Base-by-base conservation (phyloP, 1,140 invertebrate species). In the Gryon sp. region DNA sequence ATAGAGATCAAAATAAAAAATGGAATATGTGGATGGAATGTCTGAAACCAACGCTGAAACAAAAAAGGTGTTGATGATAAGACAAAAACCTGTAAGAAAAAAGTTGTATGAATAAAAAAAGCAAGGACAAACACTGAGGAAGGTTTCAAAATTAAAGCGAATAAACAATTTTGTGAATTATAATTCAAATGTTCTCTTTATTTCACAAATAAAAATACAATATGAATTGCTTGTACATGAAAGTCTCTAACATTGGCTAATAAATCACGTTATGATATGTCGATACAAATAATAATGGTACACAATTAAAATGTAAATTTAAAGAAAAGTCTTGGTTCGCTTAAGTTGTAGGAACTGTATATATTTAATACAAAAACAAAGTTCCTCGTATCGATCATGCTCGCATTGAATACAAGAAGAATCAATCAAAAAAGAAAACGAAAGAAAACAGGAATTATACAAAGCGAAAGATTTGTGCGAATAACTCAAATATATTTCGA, bases 161-260 rank as follows among this genome's bases (percentile, higher is more conserved):
- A 83, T 78, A 82, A 80, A 75, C 68, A 81, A 77, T 57, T 78
- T 74, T 75, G 55, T 43, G 63, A 62, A 75, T 28, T 65, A 65
- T 11, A 38, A 62, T 76, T 69, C 24, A 65, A 62, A 43, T 63
- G 75, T 78, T 73, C 40, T 78, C 65, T 87, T 87, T 86, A 87
- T 87, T 87, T 53, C 73, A 78, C 52, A 84, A 85, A 85, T 82
- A 86, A 86, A 82, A 80, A 68, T 87, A 87, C 84, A 86, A 57
- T 78, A 80, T 79, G 50, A 81, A 77, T 55, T 52, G 50, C 43
- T 81, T 40, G 50, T 81, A 85, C 78, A 84, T 76, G 77, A 14
- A n/a, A 75, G 15, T 53, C 4, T 45, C 28, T 57, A 60, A 30
- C 9, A 28, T 34, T 36, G 19, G n/a, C 19, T 55, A 50, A 40